phyloP scores from a whole-genome alignment of 2,888 invertebrate genomes.

The Myopa testacea region DNA sequence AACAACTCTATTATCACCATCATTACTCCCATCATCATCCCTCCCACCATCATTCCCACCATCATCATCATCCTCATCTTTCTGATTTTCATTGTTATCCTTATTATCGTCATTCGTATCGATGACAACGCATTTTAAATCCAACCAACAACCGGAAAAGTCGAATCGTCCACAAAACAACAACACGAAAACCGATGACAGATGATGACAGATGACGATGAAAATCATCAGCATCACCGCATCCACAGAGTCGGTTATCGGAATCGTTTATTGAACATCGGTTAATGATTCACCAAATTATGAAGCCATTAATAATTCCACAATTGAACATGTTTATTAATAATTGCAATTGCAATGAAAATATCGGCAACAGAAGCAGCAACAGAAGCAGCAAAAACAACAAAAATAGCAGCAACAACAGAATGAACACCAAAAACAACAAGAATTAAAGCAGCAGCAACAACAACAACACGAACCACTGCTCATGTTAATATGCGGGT shows the following conservation, averaged over 20 bases:
- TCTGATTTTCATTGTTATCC: too few species aligned
- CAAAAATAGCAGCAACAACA: neutral
- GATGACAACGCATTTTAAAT: constrained; percentile 4
- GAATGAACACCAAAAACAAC: neutral
- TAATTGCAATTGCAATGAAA: constrained; percentile 34
- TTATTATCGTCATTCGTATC: neutral
- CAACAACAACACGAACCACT: neutral
- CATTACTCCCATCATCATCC: too few species aligned
- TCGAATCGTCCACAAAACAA: neutral
- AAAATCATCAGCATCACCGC: neutral
- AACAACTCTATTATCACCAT: too few species aligned
- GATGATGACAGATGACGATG: neutral
- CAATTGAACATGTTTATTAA: constrained; percentile 32
- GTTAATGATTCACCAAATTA: constrained; percentile 46
- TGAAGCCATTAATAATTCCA: constrained; percentile 43
- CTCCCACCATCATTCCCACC: too few species aligned
- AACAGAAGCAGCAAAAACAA: neutral
- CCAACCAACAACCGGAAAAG: constrained; percentile 9
- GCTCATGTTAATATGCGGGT: constrained; percentile 9
- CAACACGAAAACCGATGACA: neutral
- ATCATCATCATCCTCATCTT: too few species aligned
- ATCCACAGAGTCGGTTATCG: neutral
- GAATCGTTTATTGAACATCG: neutral
- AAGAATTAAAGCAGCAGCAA: neutral
- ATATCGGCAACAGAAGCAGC: constrained; percentile 1